Base-by-base conservation (phyloP, 2,888 invertebrate genomes). In the Dione juno region DNA sequence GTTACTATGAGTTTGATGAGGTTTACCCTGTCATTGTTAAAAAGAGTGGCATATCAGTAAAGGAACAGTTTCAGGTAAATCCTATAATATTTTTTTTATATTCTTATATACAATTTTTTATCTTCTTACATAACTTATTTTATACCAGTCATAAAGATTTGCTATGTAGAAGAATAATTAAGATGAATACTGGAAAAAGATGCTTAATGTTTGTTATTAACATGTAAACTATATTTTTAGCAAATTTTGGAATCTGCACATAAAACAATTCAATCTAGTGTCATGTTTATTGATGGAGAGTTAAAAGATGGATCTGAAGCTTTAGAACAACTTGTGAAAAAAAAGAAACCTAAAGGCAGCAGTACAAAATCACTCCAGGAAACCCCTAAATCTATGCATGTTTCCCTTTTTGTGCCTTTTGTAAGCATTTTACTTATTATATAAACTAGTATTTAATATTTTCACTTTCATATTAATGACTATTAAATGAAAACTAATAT, bases 221-320 rank as follows among this genome's bases (percentile, higher is more conserved):
- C 9, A 54, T 57, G 19, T 21, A 28, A 37, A 63, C 58, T 57
- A 40, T 21, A n/a, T 67, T 89, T 87, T 72, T 86, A 95, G 95
- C 93, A 94, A 85, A 94, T 96, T 76, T 81, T 96, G 76, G 93
- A 94, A 77, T 90, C 92, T 2, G 93, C 95, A 45, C 91, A 94
- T 73, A 90, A 94, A 77, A 94, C 94, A 57, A 94, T 96, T 71
- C 91, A 94, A 76, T 92, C 94, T 68, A 95, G 96, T 73, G 92
- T 96, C 48, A 95, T 96, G 84, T 94, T 97, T 70, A 95, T 97
- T 78, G 96, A 97, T 83, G 96, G 96, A 63, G 95, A 96, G 81
- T 83, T 95, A 3, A 95, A 95, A 81, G 94, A 95, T 72, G 88
- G 93, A 3, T 93, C 94, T 66, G 95, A 95, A 70, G 87, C 92